Conservation (phyloP, 2,888 invertebrate genomes). For the Diabrotica balteata region DNA sequence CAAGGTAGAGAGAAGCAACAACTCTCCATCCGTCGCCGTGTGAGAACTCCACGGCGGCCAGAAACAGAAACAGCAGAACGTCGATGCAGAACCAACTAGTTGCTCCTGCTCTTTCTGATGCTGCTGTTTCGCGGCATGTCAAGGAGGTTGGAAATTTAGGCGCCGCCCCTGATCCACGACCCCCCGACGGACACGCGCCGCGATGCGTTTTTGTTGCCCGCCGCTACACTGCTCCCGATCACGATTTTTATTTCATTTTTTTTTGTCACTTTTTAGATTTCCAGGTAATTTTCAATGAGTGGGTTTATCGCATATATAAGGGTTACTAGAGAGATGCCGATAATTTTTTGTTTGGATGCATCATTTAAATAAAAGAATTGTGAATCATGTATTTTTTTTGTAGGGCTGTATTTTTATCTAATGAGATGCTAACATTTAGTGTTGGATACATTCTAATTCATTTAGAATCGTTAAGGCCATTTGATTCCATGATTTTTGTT, state of each 20-base stretch:
- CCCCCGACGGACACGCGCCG: slow-evolving; percentile 32
- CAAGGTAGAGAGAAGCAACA: slow-evolving; percentile 32
- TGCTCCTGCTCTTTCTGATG: slow-evolving; percentile 33
- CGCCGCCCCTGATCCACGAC: slow-evolving; percentile 38
- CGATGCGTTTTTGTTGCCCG: slow-evolving; percentile 32
- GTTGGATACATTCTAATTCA: not conserved
- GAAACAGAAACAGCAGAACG: slow-evolving; percentile 31
- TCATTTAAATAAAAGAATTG: too few species aligned
- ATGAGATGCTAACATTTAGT: too few species aligned
- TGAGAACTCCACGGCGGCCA: slow-evolving; percentile 13
- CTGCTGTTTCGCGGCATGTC: slow-evolving; percentile 28
- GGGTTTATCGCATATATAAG: slow-evolving; percentile 12
- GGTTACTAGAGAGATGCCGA: slow-evolving; percentile 16
- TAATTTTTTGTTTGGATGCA: too few species aligned
- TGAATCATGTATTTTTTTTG: too few species aligned
- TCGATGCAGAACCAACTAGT: slow-evolving; percentile 34
- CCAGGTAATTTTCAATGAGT: slow-evolving; percentile 14
- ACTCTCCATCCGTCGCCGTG: slow-evolving; percentile 15
- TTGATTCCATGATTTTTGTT: too few species aligned
- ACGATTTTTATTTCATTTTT: slow-evolving; percentile 19
- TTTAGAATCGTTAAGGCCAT: not conserved
- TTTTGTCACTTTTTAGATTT: slow-evolving; percentile 19
- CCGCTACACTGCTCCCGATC: slow-evolving; percentile 19
- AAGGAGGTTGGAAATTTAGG: slow-evolving; percentile 31
- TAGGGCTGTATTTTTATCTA: too few species aligned